A percentile compares a stretch with the other conserved stretches of the same genome.
phyloP scores from a whole-genome alignment of 2,888 invertebrate genomes.

The Cinara cedri region DNA sequence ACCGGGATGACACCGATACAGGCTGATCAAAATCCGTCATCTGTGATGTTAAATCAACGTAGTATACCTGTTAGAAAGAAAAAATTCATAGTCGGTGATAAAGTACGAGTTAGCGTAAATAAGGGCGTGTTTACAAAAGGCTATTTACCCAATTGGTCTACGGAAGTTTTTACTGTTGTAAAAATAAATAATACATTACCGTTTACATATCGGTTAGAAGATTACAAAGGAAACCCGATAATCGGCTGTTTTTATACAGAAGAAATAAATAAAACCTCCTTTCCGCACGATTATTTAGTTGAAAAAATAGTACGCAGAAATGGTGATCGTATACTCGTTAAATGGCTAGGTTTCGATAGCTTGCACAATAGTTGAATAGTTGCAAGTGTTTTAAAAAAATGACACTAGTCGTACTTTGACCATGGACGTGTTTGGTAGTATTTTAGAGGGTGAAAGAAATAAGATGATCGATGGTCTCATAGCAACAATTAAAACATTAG shows the following conservation, averaged over 20 bases:
- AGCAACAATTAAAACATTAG: no score
- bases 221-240: constrained; percentile 12
- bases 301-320: constrained; percentile 40
- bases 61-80: background rate
- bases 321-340: constrained; percentile 19
- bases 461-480: no score
- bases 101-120: constrained; percentile 61
- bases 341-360: constrained; percentile 52
- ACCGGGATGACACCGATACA: constrained; percentile 61
- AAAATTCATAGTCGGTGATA: constrained; percentile 61
- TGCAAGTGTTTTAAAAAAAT: no score
- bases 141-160: constrained; percentile 61
- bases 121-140: constrained; percentile 62
- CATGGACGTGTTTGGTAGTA: no score
- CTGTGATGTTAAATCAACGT: background rate
- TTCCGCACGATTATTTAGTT: constrained; percentile 45
- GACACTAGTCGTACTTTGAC: no score
- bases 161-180: constrained; percentile 62
- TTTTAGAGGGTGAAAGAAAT: no score
- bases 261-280: constrained; percentile 48
- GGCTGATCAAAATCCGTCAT: constrained; percentile 57
- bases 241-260: constrained; percentile 44
- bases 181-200: constrained; percentile 60
- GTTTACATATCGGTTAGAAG: constrained; percentile 25
- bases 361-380: constrained; percentile 45